Percentiles rank a stretch among this genome's conserved stretches.
Evolutionary conservation across 2,888 invertebrate genomes (phyloP).

Genomic region (Lasioglossum morio): DNA sequence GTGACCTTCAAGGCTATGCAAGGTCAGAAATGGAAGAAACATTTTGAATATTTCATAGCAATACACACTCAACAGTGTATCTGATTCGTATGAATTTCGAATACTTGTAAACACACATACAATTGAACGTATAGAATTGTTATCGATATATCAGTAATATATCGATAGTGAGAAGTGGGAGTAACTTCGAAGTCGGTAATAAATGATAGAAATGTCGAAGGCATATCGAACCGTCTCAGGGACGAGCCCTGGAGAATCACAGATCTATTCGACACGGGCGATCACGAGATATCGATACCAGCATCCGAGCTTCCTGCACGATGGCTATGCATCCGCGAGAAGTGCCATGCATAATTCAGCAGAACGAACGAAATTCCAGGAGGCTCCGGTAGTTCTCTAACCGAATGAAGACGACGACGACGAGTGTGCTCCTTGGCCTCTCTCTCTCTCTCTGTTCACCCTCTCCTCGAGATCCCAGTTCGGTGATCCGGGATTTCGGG

Average conservation of each 20-base stretch:
- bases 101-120: no score
- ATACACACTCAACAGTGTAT: no score
- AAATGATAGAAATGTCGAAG: not conserved
- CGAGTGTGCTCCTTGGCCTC: not conserved
- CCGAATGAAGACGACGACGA: not conserved
- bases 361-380: slow-evolving; percentile 32
- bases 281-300: slow-evolving; percentile 29
- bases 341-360: slow-evolving; percentile 50
- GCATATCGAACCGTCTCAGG: not conserved
- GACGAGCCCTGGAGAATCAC: not conserved
- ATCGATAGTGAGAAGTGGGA: no score
- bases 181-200: not conserved
- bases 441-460: not conserved
- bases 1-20: no score
- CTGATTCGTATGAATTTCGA: no score
- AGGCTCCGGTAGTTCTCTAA: not conserved
- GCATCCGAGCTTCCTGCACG: slow-evolving; percentile 22
- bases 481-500: slow-evolving; percentile 60
- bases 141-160: no score
- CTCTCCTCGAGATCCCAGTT: not conserved
- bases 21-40: no score
- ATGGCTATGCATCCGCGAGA: not conserved
- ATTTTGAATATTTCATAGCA: no score
- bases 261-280: slow-evolving; percentile 4
- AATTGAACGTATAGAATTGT: no score